Percentiles rank a stretch among this genome's conserved stretches.
phyloP scores from a whole-genome alignment of 2,797 vertebrate species.

The Rachycentron canadum region DNA sequence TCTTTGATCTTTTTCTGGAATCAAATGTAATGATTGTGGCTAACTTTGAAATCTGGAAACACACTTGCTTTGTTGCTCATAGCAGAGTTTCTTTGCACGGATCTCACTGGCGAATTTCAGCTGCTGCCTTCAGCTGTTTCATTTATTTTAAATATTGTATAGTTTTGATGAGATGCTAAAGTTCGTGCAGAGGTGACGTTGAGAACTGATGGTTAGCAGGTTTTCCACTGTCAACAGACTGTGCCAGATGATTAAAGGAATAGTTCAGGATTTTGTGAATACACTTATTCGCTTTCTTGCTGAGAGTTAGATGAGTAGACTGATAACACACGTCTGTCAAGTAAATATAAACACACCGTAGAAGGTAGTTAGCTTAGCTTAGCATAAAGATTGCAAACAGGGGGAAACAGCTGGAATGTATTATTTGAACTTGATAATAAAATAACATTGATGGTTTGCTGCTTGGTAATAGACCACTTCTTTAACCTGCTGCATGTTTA shows the following conservation, averaged over 20 bases:
- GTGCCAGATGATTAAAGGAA: not conserved
- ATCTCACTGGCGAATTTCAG: slow-evolving; percentile 36
- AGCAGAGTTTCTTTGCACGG: slow-evolving; percentile 59
- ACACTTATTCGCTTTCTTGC: not conserved
- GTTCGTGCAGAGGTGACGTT: not conserved
- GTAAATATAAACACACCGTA: not conserved
- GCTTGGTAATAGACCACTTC: not conserved
- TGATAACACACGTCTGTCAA: not conserved
- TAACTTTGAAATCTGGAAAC: slow-evolving; percentile 80
- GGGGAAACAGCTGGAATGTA: not conserved
- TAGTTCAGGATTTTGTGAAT: not conserved
- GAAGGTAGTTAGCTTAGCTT: not conserved
- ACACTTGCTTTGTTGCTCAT: slow-evolving; percentile 57
- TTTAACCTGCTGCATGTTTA: slow-evolving; percentile 1
- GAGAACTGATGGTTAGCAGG: not conserved
- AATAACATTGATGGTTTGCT: not conserved
- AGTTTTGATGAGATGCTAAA: no score
- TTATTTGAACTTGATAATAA: not conserved
- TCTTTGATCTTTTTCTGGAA: slow-evolving; percentile 83
- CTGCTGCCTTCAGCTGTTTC: slow-evolving; percentile 23
- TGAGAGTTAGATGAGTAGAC: not conserved
- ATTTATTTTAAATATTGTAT: slow-evolving; percentile 20
- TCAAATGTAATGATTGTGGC: slow-evolving; percentile 82
- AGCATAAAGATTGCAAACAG: not conserved
- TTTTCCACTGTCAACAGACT: not conserved